Conservation (phyloP, 23 tunicate genomes). For the Halocynthia aurantium region DNA sequence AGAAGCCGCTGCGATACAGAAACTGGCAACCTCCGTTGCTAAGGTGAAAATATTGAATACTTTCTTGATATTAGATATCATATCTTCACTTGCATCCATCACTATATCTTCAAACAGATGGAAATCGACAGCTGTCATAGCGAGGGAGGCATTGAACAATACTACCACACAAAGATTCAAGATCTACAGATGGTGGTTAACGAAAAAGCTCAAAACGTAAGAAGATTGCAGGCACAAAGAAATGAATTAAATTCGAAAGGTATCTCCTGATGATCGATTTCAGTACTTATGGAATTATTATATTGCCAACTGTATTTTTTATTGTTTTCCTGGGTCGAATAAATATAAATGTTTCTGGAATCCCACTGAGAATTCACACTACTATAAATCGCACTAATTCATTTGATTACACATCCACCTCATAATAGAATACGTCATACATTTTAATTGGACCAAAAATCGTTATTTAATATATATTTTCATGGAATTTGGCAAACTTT, state of each 20-base stretch:
- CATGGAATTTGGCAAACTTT: no score
- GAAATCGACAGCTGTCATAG: constrained; percentile 70
- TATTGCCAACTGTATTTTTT: not conserved
- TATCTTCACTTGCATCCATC: not conserved
- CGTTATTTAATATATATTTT: no score
- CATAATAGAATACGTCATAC: no score
- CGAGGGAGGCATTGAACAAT: constrained; percentile 83
- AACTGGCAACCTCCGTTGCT: constrained; percentile 56
- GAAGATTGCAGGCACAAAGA: constrained; percentile 92
- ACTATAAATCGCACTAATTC: no score
- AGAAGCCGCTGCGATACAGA: constrained; percentile 54
- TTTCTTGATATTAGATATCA: not conserved
- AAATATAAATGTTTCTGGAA: no score
- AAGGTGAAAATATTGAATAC: constrained; percentile 8
- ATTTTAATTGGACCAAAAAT: not conserved
- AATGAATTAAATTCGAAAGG: constrained; percentile 83
- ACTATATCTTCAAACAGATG: constrained; percentile 4
- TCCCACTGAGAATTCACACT: no score
- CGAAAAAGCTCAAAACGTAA: constrained; percentile 78
- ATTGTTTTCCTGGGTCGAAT: no score
- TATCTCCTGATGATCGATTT: not conserved
- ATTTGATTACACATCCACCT: no score
- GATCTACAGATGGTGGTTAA: constrained; percentile 78
- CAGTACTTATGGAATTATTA: not conserved
- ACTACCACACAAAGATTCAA: constrained; percentile 73